A percentile compares a stretch with the other conserved stretches of the same genome.
phyloP scores from a whole-genome alignment of 2,113 vertebrate genomes.

The Phoxinus phoxinus region DNA sequence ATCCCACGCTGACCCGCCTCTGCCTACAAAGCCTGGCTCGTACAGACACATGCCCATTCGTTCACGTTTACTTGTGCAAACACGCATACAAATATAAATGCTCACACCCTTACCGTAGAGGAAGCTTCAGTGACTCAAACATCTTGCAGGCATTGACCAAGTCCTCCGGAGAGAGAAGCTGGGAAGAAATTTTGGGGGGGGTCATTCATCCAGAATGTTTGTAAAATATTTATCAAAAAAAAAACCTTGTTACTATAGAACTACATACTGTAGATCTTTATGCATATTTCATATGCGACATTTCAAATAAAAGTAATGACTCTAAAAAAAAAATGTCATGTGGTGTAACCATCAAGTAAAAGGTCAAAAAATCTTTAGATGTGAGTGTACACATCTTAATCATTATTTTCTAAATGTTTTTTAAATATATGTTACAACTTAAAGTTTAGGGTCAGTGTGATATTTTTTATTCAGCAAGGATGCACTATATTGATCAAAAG shows the following conservation, averaged over 20 bases:
- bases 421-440: too few species aligned
- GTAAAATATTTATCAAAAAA: too few species aligned
- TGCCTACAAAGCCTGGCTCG: constrained; percentile 32
- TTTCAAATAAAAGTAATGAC: neutral
- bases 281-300: too few species aligned
- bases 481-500: neutral
- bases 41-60: constrained; percentile 11
- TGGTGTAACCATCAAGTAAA: too few species aligned
- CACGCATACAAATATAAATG: constrained; percentile 19
- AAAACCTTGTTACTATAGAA: neutral
- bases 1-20: constrained; percentile 56
- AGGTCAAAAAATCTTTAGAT: neutral
- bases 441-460: too few species aligned
- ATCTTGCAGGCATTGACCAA: constrained; percentile 95
- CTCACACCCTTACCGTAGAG: constrained; percentile 81
- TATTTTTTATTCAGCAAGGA: neutral
- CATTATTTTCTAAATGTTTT: too few species aligned
- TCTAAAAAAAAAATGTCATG: too few species aligned
- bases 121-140: constrained; percentile 90
- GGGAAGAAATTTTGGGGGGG: neutral
- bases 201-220: neutral
- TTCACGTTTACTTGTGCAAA: constrained; percentile 31
- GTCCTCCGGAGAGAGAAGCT: constrained; percentile 89
- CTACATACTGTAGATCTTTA: neutral
- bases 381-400: neutral